These are phyloP conservation scores for Stenopsyche tienmushanensis DNA, from an alignment of 1,140 invertebrate genomes.

Conservation along the genomic window DNA sequence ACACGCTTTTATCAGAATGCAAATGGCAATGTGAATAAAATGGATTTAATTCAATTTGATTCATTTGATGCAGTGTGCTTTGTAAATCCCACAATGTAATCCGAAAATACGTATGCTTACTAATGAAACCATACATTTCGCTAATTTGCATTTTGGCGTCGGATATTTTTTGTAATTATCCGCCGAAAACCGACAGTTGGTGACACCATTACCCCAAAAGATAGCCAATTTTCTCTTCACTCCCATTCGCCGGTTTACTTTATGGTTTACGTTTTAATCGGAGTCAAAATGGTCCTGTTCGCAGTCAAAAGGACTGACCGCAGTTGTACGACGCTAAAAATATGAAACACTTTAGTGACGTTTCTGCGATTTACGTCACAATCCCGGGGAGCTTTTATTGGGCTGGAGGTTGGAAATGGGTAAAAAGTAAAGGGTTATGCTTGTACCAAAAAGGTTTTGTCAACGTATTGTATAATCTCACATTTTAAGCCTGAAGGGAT, in stretches of 20 bases:
- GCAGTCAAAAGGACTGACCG: not conserved
- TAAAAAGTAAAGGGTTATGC: not conserved
- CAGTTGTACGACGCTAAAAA: constrained; percentile 1
- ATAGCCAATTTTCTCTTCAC: not conserved
- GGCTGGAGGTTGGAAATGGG: not conserved
- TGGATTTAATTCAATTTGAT: too few species aligned
- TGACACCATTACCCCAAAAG: too few species aligned
- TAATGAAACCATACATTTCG: too few species aligned
- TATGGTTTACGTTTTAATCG: constrained; percentile 5
- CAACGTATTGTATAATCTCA: not conserved
- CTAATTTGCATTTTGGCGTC: too few species aligned
- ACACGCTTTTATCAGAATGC: too few species aligned
- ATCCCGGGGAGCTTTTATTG: not conserved
- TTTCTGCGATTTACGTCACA: not conserved
- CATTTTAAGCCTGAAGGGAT: too few species aligned
- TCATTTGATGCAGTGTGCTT: too few species aligned
- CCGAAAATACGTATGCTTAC: too few species aligned
- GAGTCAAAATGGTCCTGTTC: not conserved
- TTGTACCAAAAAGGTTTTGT: not conserved
- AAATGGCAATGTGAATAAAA: too few species aligned
- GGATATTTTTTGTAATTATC: too few species aligned
- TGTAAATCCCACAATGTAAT: too few species aligned
- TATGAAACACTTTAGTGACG: constrained; percentile 1
- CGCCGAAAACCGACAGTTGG: too few species aligned
- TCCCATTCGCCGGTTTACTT: not conserved